Evolutionary conservation across 1,140 invertebrate genomes (phyloP).

Genomic region (Nautilus pompilius): DNA sequence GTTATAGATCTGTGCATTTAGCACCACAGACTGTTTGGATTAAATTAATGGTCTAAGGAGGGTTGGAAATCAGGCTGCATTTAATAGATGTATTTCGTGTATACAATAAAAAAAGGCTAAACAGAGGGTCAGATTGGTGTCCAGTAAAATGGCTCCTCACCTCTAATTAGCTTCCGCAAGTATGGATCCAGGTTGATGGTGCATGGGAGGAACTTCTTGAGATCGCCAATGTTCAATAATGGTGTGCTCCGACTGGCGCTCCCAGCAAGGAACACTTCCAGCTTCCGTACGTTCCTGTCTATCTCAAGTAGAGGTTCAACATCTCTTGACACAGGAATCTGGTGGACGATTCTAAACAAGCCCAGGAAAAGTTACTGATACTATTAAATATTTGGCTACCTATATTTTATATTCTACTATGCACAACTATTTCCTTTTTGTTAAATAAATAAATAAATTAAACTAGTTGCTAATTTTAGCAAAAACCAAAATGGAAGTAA

Average conservation of each 20-base stretch:
- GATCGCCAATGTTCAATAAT: conserved; percentile 65
- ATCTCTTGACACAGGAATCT: conserved; percentile 81
- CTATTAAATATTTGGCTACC: too few species aligned
- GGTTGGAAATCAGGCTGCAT: too few species aligned
- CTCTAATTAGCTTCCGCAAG: conserved; percentile 91
- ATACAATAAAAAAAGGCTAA: too few species aligned
- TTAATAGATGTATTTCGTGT: too few species aligned
- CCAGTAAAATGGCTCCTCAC: conserved; percentile 57
- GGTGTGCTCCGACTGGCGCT: conserved; percentile 65
- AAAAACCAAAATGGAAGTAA: too few species aligned
- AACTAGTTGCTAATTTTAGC: too few species aligned
- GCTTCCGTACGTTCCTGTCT: conserved; percentile 89
- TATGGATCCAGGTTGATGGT: conserved; percentile 96
- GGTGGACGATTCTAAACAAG: conserved; percentile 59
- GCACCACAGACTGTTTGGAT: too few species aligned
- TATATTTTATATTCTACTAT: background rate
- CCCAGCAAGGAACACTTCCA: conserved; percentile 87
- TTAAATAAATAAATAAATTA: too few species aligned
- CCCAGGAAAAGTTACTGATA: background rate
- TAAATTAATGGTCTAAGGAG: too few species aligned
- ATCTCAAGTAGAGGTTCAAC: conserved; percentile 84
- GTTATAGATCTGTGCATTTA: too few species aligned
- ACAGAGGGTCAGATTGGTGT: too few species aligned
- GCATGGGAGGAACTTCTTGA: conserved; percentile 93
- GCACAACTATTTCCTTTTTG: background rate